Conservation (phyloP, 2,888 invertebrate species). For the Sarcophaga carnaria region DNA sequence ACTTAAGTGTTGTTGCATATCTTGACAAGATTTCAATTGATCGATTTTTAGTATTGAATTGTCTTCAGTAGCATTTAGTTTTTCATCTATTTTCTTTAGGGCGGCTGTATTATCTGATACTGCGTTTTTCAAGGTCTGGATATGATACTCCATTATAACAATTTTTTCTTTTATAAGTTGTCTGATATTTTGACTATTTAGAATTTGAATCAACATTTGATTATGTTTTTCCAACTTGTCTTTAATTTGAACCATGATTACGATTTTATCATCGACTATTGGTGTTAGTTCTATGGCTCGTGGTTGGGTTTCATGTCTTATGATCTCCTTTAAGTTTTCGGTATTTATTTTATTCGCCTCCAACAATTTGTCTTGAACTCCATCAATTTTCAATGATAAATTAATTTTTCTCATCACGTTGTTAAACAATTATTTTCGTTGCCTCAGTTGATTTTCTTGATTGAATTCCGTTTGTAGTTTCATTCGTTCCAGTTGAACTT, state of each 20-base stretch:
- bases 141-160: too few relatives aligned
- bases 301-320: neutral
- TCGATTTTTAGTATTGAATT: neutral
- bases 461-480: neutral
- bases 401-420: too few relatives aligned
- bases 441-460: too few relatives aligned
- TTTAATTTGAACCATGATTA: constrained; percentile 1
- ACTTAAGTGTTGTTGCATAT: constrained; percentile 2
- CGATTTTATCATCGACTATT: constrained; percentile 6
- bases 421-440: too few relatives aligned
- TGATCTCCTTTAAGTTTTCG: neutral
- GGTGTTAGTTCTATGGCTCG: neutral
- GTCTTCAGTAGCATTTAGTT: neutral
- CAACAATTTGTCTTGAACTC: neutral
- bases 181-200: neutral
- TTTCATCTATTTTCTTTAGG: constrained; percentile 23
- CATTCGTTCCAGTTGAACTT: constrained; percentile 11
- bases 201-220: neutral
- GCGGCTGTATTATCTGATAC: neutral
- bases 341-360: neutral
- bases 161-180: too few relatives aligned
- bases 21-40: neutral
- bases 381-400: too few relatives aligned
- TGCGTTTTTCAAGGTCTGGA: too few relatives aligned
- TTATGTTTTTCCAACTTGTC: neutral